Base-by-base conservation (phyloP, 2,113 vertebrate species). In the Acinonyx jubatus region DNA sequence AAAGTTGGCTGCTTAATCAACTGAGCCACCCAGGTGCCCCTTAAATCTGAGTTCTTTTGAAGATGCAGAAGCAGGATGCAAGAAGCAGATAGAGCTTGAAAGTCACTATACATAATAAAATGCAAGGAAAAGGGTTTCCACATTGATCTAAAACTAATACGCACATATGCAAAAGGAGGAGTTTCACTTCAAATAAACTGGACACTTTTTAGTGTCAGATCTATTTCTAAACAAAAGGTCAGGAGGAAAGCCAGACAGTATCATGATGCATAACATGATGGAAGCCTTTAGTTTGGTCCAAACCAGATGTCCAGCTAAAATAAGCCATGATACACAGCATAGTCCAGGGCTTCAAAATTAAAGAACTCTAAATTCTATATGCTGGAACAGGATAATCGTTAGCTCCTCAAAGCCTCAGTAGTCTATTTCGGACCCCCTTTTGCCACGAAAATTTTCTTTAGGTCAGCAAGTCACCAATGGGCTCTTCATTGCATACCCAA, bases 171-270 rank as follows among this genome's bases (percentile, higher is more conserved):
- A 81, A 23, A 97, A 94, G 23, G 38, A 73, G 38, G 50, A 29
- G 27, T 41, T 89, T 80, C 69, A 50, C 48, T 81, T 92, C 48
- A 94, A 96, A 96, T 66, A 78, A 89, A 55, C 29, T 25, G 9
- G 38, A 82, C 33, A 71, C 1, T n/a, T 83, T 96, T 90, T 33
- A 81, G 68, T 29, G 7, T 63, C 68, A 92, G 55, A 83, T 82
- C 76, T 74, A 97, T 38, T 89, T 95, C 74, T 69, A 86, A 97
- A 91, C 50, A 86, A 91, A 88, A 86, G 45, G 63, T 81, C 65
- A 74, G 33, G 45, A 36, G 57, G 45, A 84, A 95, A 86, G 19
- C 16, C 66, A 96, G 15, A 81, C 86, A 86, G 57, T 27, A 76
- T 55, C n/a, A 86, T 1, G 8, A 80, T 16, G 7, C 29, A 57